These are phyloP conservation scores for Bradypus variegatus DNA, from an alignment of 2,797 vertebrate species.

Conservation along the genomic window DNA sequence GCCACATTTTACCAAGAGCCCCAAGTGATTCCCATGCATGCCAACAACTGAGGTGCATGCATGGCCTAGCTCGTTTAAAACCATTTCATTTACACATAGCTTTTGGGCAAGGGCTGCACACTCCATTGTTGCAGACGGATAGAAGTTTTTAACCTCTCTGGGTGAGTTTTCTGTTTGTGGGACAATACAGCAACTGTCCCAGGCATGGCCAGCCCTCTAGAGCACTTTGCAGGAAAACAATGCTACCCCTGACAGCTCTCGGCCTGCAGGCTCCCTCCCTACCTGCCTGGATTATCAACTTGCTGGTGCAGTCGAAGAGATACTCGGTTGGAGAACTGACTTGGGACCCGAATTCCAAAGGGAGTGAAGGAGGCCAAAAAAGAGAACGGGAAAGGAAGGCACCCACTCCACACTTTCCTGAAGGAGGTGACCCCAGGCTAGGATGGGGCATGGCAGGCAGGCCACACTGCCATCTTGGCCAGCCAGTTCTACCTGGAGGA, in stretches of 20 bases:
- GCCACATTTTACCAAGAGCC: neutral
- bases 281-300: neutral
- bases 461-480: too few relatives aligned
- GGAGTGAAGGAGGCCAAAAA: neutral
- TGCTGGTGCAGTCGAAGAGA: neutral
- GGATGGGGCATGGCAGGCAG: neutral
- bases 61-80: neutral
- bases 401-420: accelerated
- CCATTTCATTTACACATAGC: neutral
- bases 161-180: neutral
- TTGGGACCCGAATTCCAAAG: neutral
- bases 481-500: neutral
- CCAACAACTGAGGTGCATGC: too few relatives aligned
- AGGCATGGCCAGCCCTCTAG: neutral
- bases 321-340: neutral
- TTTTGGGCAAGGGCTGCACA: neutral
- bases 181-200: neutral
- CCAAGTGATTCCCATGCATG: neutral
- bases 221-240: neutral
- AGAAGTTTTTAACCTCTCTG: neutral
- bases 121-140: too few relatives aligned
- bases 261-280: neutral
- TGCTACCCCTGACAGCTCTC: neutral
- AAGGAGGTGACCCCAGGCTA: neutral
- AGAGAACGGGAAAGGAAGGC: neutral